Evolutionary conservation across 2,113 vertebrate genomes (phyloP).

Genomic region (Phainopepla nitens): DNA sequence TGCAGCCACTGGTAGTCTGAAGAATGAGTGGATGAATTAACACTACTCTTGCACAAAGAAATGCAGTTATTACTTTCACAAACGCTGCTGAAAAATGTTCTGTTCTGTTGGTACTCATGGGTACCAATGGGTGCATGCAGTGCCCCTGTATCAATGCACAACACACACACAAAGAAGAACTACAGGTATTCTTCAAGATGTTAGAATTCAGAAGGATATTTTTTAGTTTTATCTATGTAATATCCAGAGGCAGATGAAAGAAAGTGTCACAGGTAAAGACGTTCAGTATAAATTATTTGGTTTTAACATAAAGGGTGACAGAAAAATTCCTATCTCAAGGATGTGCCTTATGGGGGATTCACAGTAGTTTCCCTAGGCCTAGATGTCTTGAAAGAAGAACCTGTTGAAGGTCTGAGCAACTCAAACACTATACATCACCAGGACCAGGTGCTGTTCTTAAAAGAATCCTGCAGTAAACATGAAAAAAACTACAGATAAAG

Average conservation of each 20-base stretch:
- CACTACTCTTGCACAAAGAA: not conserved
- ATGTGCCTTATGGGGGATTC: not conserved
- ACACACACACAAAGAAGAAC: not conserved
- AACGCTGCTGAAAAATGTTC: not conserved
- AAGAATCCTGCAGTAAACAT: not conserved
- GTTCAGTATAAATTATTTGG: not conserved
- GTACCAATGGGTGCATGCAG: not conserved
- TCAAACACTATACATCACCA: not conserved
- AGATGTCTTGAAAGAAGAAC: not conserved
- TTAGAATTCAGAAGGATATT: not conserved
- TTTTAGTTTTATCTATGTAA: not conserved
- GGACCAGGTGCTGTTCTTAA: not conserved
- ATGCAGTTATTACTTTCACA: not conserved
- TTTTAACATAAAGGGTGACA: not conserved
- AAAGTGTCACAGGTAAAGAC: not conserved
- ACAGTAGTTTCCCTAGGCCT: not conserved
- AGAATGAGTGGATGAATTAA: not conserved
- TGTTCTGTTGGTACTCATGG: not conserved
- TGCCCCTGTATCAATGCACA: accelerated
- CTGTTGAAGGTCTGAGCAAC: not conserved
- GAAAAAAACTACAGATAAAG: not conserved
- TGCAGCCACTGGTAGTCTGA: not conserved
- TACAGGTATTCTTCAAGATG: not conserved
- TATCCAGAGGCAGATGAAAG: not conserved
- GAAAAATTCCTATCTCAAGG: not conserved